phyloP scores from a whole-genome alignment of 2,113 vertebrate genomes.

The Synchiropus splendidus region DNA sequence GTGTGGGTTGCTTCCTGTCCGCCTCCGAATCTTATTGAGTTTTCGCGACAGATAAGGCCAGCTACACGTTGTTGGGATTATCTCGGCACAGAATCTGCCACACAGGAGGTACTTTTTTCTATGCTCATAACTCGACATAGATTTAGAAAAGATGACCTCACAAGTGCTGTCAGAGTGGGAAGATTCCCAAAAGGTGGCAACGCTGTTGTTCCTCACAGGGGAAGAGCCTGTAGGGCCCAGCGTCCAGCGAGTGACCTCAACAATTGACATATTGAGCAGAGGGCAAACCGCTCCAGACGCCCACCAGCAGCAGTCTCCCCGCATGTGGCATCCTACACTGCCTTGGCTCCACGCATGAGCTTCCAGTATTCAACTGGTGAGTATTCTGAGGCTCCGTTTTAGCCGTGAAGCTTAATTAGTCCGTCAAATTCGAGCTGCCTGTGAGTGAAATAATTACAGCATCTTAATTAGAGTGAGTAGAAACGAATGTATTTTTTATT shows the following conservation, averaged over 20 bases:
- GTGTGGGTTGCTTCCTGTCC: conserved; percentile 38
- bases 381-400: too few relatives aligned
- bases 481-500: too few relatives aligned
- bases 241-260: conserved; percentile 54
- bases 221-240: conserved; percentile 41
- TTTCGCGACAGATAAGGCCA: conserved; percentile 37
- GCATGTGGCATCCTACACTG: not conserved
- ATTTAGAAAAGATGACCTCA: conserved; percentile 61
- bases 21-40: conserved; percentile 34
- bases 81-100: conserved; percentile 13
- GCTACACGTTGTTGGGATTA: conserved; percentile 24
- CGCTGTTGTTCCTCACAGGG: conserved; percentile 45
- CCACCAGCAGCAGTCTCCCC: conserved; percentile 18
- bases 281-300: conserved; percentile 39
- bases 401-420: too few relatives aligned
- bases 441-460: too few relatives aligned
- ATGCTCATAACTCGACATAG: conserved; percentile 30
- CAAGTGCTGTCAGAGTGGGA: conserved; percentile 25
- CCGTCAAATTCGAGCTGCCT: too few relatives aligned
- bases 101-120: conserved; percentile 37
- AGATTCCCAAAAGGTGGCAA: conserved; percentile 57
- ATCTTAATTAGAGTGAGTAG: too few relatives aligned
- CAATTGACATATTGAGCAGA: conserved; percentile 37
- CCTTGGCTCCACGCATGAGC: too few relatives aligned
- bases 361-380: too few relatives aligned